Conservation (phyloP, 2,113 vertebrate genomes). For the Passer montanus region DNA sequence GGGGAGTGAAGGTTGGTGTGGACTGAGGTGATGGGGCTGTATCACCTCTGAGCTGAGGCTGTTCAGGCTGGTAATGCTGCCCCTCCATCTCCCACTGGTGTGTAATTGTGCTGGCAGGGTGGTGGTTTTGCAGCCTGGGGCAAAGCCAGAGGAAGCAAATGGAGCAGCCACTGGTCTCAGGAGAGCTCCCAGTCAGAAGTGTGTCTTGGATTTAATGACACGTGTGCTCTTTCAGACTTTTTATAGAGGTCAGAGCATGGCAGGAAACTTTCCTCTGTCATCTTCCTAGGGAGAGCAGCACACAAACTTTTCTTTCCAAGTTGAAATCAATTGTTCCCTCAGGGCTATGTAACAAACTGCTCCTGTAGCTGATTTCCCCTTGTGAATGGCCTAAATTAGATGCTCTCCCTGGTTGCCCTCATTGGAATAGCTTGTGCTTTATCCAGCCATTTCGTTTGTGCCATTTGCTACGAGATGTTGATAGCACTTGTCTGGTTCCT, state of each 20-base stretch:
- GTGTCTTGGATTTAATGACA: constrained; percentile 36
- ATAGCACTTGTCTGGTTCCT: neutral
- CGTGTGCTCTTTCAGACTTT: neutral
- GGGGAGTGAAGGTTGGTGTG: neutral
- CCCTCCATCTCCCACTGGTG: neutral
- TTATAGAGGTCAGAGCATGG: neutral
- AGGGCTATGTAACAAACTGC: neutral
- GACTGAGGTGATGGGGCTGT: neutral
- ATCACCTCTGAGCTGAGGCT: neutral
- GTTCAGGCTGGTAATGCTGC: neutral
- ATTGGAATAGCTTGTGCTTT: neutral
- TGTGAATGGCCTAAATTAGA: neutral
- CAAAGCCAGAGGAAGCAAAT: constrained; percentile 38
- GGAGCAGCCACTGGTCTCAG: neutral
- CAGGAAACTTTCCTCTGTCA: neutral
- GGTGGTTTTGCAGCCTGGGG: constrained; percentile 1
- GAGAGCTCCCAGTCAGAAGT: neutral
- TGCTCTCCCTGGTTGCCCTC: neutral
- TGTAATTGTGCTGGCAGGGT: neutral
- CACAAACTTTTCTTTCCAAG: neutral
- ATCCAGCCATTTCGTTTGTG: neutral
- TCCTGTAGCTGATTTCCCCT: neutral
- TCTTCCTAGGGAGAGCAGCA: neutral
- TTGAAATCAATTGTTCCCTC: constrained; percentile 2
- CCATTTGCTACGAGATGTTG: neutral